Conservation (phyloP, 2,113 vertebrate species). For the Brienomyrus brachyistius region DNA sequence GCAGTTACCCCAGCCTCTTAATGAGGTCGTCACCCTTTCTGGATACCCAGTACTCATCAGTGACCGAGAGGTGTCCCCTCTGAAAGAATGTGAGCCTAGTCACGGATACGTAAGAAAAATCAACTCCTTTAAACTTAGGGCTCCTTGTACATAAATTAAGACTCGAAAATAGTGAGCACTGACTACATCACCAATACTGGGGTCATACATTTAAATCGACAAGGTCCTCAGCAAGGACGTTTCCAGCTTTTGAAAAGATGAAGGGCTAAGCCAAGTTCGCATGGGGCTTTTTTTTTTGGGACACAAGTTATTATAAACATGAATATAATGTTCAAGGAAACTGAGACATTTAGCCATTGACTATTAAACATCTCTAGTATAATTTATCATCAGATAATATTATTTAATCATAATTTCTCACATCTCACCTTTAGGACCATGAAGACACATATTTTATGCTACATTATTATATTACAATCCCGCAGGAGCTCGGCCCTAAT, state of each 20-base stretch:
- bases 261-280: neutral
- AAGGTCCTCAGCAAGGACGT: slow-evolving; percentile 57
- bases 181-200: slow-evolving; percentile 67
- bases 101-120: neutral
- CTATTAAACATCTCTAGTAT: neutral
- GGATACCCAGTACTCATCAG: slow-evolving; percentile 70
- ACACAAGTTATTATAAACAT: neutral
- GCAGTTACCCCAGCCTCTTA: slow-evolving; percentile 59
- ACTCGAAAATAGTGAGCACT: slow-evolving; percentile 55
- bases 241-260: neutral
- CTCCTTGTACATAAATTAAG: slow-evolving; percentile 74
- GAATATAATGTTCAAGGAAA: neutral
- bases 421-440: neutral
- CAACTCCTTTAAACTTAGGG: slow-evolving; percentile 54
- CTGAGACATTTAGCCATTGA: neutral
- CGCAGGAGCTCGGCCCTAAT: neutral
- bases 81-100: neutral
- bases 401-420: neutral
- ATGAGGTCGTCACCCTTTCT: slow-evolving; percentile 56
- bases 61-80: slow-evolving; percentile 56
- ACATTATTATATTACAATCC: neutral
- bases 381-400: neutral
- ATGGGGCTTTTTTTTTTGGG: neutral
- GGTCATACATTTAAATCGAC: slow-evolving; percentile 77
- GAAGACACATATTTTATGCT: neutral